These are phyloP conservation scores for Gambelia wislizenii DNA, from an alignment of 2,797 vertebrate genomes.

Conservation along the genomic window DNA sequence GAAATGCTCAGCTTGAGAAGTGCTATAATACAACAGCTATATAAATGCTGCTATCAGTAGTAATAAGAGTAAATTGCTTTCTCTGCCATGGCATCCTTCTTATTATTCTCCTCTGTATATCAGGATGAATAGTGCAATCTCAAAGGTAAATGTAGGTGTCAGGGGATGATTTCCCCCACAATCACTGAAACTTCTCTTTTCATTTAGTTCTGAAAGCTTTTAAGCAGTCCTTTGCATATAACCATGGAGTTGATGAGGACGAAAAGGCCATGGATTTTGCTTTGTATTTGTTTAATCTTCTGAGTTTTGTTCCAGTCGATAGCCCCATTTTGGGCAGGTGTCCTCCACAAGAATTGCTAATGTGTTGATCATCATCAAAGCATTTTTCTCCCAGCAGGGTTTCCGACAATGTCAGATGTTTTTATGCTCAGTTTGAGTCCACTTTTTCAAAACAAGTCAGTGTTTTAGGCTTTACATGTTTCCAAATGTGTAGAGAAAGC, in stretches of 20 bases:
- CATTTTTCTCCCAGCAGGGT: not conserved
- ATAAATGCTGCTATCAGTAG: no score
- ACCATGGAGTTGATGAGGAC: not conserved
- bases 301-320: not conserved
- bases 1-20: not conserved
- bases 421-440: not conserved
- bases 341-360: constrained; percentile 8
- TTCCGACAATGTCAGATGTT: not conserved
- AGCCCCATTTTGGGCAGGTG: not conserved
- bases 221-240: not conserved
- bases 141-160: no score
- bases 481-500: not conserved
- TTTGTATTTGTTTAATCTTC: not conserved
- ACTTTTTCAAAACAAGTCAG: not conserved
- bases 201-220: no score
- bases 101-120: no score
- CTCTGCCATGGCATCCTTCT: no score
- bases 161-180: no score
- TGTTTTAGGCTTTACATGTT: not conserved
- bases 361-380: constrained; percentile 4
- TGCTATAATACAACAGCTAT: not conserved
- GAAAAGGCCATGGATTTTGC: not conserved
- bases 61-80: no score
- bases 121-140: no score
- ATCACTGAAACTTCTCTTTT: no score